Conservation (phyloP, 2,113 vertebrate genomes). For the Thunnus thynnus region DNA sequence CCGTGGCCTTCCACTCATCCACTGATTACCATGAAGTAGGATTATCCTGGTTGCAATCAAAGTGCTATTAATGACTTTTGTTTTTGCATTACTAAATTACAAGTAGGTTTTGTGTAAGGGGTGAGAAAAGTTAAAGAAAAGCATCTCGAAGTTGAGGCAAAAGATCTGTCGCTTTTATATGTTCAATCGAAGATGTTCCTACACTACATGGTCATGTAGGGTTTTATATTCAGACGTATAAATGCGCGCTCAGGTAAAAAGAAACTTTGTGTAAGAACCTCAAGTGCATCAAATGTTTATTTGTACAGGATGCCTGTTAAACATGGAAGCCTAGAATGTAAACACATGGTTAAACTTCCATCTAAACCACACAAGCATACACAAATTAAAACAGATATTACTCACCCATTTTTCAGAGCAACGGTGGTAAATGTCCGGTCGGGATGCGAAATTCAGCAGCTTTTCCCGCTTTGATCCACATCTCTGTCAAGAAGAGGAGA, state of each 20-base stretch:
- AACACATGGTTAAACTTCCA: constrained; percentile 30
- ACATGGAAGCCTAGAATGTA: constrained; percentile 14
- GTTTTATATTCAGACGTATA: constrained; percentile 31
- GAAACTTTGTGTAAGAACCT: constrained; percentile 44
- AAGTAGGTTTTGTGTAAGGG: neutral
- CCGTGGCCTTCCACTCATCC: constrained; percentile 53
- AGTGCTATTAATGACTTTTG: constrained; percentile 29
- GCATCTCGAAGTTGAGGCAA: neutral
- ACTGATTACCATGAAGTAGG: constrained; percentile 38
- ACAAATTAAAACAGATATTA: constrained; percentile 56
- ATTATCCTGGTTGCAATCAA: constrained; percentile 53
- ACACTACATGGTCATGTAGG: neutral
- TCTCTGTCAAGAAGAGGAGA: constrained; percentile 69
- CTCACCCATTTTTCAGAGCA: constrained; percentile 67
- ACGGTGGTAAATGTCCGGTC: constrained; percentile 45
- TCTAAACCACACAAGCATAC: neutral
- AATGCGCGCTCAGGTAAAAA: constrained; percentile 15
- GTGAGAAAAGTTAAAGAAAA: constrained; percentile 12
- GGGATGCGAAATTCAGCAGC: constrained; percentile 23
- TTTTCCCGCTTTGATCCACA: constrained; percentile 47
- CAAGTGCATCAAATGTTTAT: constrained; percentile 33
- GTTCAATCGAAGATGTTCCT: neutral
- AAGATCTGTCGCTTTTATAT: neutral
- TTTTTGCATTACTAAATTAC: constrained; percentile 38
- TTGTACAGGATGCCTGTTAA: constrained; percentile 16